These are phyloP conservation scores for Nasonia giraulti DNA, from an alignment of 1,140 invertebrate species.

Conservation along the genomic window DNA sequence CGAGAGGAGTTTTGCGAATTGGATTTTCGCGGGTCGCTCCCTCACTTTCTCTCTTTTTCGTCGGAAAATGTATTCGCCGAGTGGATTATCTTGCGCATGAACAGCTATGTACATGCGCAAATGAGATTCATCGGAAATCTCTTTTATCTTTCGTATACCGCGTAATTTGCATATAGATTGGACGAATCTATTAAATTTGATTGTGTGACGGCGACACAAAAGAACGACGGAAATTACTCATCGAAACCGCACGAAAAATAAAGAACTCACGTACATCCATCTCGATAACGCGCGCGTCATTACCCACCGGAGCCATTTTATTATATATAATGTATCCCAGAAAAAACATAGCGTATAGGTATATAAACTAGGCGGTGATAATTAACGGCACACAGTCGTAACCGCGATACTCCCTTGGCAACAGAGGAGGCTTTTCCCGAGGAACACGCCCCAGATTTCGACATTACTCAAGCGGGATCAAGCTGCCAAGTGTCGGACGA, in stretches of 20 bases:
- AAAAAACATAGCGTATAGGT: no score
- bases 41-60: no score
- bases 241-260: neutral
- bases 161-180: neutral
- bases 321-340: neutral
- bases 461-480: slow-evolving; percentile 75
- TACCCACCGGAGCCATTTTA: neutral
- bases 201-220: neutral
- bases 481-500: slow-evolving; percentile 64
- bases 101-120: neutral
- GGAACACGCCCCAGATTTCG: slow-evolving; percentile 73
- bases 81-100: no score
- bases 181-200: neutral
- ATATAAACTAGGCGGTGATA: neutral
- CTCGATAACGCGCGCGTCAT: slow-evolving; percentile 15
- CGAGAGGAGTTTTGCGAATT: slow-evolving; percentile 24
- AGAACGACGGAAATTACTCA: neutral
- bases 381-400: neutral
- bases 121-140: slow-evolving; percentile 1
- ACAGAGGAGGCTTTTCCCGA: slow-evolving; percentile 60
- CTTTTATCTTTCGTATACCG: neutral
- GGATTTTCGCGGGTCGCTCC: slow-evolving; percentile 25
- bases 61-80: neutral
- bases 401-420: neutral
- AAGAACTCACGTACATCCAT: neutral